These are phyloP conservation scores for Panonychus citri DNA, from an alignment of 1,140 invertebrate genomes.

Conservation along the genomic window DNA sequence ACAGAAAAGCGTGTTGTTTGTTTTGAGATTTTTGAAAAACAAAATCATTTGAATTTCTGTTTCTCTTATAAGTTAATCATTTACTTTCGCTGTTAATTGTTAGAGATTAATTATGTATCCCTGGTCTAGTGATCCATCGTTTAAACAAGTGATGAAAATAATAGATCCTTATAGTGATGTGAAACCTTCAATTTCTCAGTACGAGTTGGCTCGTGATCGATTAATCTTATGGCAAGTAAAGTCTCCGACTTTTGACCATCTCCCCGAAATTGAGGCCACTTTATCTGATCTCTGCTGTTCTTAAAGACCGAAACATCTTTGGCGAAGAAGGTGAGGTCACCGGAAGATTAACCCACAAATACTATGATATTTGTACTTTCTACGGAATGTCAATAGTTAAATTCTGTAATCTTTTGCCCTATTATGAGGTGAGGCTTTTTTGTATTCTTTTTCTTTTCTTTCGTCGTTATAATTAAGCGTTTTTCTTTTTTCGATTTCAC, in stretches of 20 bases:
- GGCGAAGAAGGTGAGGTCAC: not conserved
- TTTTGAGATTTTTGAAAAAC: no score
- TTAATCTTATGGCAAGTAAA: not conserved
- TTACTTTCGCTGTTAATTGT: not conserved
- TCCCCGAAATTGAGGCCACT: not conserved
- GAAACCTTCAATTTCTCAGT: not conserved
- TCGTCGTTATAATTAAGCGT: no score
- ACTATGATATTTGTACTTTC: not conserved
- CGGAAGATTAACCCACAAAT: not conserved
- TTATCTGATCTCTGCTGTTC: not conserved
- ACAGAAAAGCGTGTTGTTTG: no score
- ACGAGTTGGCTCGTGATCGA: not conserved
- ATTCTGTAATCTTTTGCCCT: not conserved
- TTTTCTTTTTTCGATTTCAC: not conserved
- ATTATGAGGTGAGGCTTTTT: not conserved
- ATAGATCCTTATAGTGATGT: not conserved
- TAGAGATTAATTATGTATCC: not conserved
- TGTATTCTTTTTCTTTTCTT: not conserved
- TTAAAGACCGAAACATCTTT: not conserved
- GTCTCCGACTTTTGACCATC: not conserved
- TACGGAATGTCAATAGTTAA: not conserved
- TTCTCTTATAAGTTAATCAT: no score
- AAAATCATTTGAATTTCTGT: no score
- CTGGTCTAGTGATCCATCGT: not conserved
- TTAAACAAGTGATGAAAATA: not conserved